These are phyloP conservation scores for Plemyria rubiginata DNA, from an alignment of 2,888 invertebrate genomes.

Conservation along the genomic window DNA sequence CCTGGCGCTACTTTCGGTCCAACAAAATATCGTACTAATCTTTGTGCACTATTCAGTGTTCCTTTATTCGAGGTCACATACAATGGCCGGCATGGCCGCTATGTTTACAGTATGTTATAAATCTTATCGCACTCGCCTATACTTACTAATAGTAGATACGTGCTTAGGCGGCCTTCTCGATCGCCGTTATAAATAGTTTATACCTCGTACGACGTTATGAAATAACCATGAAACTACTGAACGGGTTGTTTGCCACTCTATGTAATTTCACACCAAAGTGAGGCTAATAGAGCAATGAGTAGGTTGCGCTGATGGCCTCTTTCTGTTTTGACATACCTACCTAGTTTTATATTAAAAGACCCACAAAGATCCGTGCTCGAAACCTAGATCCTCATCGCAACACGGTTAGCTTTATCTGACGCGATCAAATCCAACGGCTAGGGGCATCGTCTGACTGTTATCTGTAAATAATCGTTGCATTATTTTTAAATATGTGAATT, in stretches of 20 bases:
- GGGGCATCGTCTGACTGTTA: slow-evolving; percentile 37
- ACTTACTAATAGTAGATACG: slow-evolving; percentile 41
- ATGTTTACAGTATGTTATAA: slow-evolving; percentile 59
- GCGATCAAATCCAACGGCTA: slow-evolving; percentile 57
- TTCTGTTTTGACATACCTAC: slow-evolving; percentile 60
- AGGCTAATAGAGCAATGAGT: slow-evolving; percentile 42
- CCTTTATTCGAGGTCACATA: slow-evolving; percentile 52
- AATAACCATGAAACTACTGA: slow-evolving; percentile 52
- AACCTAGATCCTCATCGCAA: slow-evolving; percentile 75
- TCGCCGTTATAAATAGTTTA: slow-evolving; percentile 57
- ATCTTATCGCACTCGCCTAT: slow-evolving; percentile 56
- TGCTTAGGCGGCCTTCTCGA: slow-evolving; percentile 56
- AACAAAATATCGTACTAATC: slow-evolving; percentile 41
- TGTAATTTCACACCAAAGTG: slow-evolving; percentile 21
- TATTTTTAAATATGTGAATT: too few species aligned
- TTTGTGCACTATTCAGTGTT: slow-evolving; percentile 43
- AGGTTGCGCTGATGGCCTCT: slow-evolving; percentile 57
- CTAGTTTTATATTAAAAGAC: slow-evolving; percentile 59
- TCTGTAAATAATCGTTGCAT: too few species aligned
- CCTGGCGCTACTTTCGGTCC: slow-evolving; percentile 55
- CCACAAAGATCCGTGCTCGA: slow-evolving; percentile 70
- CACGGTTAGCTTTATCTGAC: slow-evolving; percentile 75
- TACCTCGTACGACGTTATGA: slow-evolving; percentile 47
- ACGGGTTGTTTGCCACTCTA: slow-evolving; percentile 28
- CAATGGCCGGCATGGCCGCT: slow-evolving; percentile 52